These are phyloP conservation scores for Chrysogorgia sp. DNA, from an alignment of 92 coral and sea anemone species.

Conservation along the genomic window DNA sequence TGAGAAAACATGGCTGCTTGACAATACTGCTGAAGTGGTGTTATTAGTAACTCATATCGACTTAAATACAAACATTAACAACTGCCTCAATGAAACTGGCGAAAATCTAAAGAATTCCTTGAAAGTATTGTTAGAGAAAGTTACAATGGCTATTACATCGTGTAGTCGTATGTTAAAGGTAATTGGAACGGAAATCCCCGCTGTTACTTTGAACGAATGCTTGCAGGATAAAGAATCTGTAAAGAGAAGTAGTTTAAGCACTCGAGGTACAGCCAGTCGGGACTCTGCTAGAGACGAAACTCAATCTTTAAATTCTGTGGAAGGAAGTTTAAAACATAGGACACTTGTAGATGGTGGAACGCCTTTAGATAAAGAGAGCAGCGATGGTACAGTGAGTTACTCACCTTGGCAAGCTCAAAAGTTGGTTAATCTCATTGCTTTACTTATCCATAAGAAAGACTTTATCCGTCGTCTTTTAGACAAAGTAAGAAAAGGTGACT, in stretches of 20 bases:
- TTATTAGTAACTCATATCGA: conserved; percentile 81
- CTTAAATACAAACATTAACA: conserved; percentile 69
- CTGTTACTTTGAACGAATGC: conserved; percentile 55
- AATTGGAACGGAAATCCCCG: conserved; percentile 65
- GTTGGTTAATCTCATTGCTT: conserved; percentile 76
- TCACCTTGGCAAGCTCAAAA: conserved; percentile 78
- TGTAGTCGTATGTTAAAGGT: conserved; percentile 72
- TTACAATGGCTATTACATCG: conserved; percentile 66
- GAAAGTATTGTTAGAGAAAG: conserved; percentile 60
- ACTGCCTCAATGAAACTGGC: conserved; percentile 25
- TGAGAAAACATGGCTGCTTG: conserved; percentile 45
- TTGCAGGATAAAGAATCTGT: conserved; percentile 34
- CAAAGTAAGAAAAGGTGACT: conserved; percentile 54
- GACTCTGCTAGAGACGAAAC: conserved; percentile 32
- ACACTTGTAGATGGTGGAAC: conserved; percentile 8
- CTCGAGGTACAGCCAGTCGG: conserved; percentile 29
- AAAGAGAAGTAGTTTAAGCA: conserved; percentile 11
- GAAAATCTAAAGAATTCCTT: conserved; percentile 66
- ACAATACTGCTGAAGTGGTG: conserved; percentile 55
- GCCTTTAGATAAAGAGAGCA: conserved; percentile 39
- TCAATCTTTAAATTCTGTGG: conserved; percentile 28
- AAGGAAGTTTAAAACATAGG: conserved; percentile 13
- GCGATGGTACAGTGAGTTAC: conserved; percentile 34
- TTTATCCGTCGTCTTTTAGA: conserved; percentile 63
- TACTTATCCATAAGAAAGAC: conserved; percentile 83